Percentiles rank a stretch among this genome's conserved stretches.
These are phyloP conservation scores for Diarsia dahlii DNA, from an alignment of 2,888 invertebrate genomes.

Conservation along the genomic window DNA sequence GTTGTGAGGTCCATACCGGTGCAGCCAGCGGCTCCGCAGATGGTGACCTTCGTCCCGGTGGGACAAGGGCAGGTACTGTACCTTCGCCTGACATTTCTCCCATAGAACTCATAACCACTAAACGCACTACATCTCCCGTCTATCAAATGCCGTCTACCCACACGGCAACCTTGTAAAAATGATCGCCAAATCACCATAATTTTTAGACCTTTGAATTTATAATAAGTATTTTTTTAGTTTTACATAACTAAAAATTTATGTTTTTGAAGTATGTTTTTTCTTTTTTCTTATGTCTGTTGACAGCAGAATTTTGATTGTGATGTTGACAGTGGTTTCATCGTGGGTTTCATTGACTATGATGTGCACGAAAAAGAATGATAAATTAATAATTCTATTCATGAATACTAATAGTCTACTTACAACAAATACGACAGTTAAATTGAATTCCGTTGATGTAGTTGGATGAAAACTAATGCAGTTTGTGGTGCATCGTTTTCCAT, in stretches of 20 bases:
- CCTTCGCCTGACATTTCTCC: conserved; percentile 20
- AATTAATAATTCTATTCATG: not conserved
- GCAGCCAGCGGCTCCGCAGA: conserved; percentile 89
- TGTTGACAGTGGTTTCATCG: conserved; percentile 9
- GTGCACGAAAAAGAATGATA: conserved; percentile 17
- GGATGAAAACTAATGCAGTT: not conserved
- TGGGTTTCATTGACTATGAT: not conserved
- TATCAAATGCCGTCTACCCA: conserved; percentile 34
- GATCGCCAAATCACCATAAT: conserved; percentile 60
- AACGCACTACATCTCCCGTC: conserved; percentile 11
- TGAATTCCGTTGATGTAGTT: too few relatives aligned
- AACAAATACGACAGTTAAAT: too few relatives aligned
- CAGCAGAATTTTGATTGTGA: conserved; percentile 9
- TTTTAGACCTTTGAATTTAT: conserved; percentile 54
- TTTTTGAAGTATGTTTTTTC: conserved; percentile 31
- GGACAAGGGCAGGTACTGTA: conserved; percentile 81
- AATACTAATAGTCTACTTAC: not conserved
- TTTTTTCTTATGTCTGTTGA: conserved; percentile 33
- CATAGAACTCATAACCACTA: conserved; percentile 7
- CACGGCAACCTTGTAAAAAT: conserved; percentile 47
- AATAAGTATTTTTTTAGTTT: conserved; percentile 36
- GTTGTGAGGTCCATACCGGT: conserved; percentile 75
- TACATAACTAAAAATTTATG: conserved; percentile 50
- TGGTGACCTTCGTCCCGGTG: conserved; percentile 89
- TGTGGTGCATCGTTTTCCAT: not conserved